Base-by-base conservation (phyloP, 2,888 invertebrate species). In the Pyrochroa serraticornis region DNA sequence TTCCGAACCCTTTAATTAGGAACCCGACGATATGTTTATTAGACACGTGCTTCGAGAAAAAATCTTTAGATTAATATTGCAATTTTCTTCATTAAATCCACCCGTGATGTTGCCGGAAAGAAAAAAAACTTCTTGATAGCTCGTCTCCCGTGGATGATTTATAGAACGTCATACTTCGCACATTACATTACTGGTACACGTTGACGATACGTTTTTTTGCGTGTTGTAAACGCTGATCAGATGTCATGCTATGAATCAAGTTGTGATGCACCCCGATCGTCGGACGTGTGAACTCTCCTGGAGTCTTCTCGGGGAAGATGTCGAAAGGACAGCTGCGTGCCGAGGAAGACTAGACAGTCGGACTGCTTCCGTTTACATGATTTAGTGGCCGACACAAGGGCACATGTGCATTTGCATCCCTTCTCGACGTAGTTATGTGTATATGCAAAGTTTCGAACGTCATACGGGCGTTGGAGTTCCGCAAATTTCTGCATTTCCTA, bases 331-430 rank as follows among this genome's bases (percentile, higher is more conserved):
- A 57, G 57, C 57, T 57, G 57, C 51, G 46, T 31, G 7, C 7
- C 57, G 51, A 57, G 49, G 51, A 57, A 46, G 51, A 43, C 55
- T 57, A 76, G 75, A 75, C 75, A 75, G 72, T 69, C 72, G 73
- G 75, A 71, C 73, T 75, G 74, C 76, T 76, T 76, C 76, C 76
- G 76, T 75, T 76, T 72, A 70, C 71, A 76, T 76, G 75, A 76
- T 76, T 76, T 76, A 76, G 62, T 73, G 66, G 58, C 66, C 64
- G 13, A 68, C 63, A 63, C 60, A 65, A 65, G 65, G 67, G 60
- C 73, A 71, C 71, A 71, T 71, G 73, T 71, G 71, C 62, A 67
- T 70, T 70, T 67, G 67, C 71, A 68, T 70, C 69, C 67, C 68
- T 60, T 37, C 38, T n/a, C 36, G 35, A 7, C 8, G 32, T 31